Conservation (phyloP, 2,113 vertebrate genomes). For the Elachura formosa region DNA sequence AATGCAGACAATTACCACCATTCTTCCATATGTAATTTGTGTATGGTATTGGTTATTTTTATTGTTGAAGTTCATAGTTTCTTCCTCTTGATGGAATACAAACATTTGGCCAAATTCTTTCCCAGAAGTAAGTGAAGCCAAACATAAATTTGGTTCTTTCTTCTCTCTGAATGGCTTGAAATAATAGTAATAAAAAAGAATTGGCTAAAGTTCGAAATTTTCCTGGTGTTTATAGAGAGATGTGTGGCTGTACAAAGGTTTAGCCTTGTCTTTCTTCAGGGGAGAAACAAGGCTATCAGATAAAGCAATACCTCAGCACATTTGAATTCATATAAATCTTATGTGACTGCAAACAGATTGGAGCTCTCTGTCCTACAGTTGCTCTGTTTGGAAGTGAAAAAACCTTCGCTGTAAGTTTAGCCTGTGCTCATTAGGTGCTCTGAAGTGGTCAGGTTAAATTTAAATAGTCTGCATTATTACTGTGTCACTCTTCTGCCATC, state of each 20-base stretch:
- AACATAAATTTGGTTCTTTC: constrained; percentile 16
- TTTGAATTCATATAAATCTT: constrained; percentile 13
- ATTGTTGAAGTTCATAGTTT: constrained; percentile 39
- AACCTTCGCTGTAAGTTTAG: background rate
- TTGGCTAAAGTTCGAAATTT: background rate
- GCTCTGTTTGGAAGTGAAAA: background rate
- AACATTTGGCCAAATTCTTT: constrained; percentile 29
- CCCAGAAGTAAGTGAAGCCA: constrained; percentile 24
- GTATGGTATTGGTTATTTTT: constrained; percentile 52
- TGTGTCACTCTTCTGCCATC: background rate
- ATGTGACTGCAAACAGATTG: background rate
- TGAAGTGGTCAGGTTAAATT: background rate
- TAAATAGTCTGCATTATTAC: background rate
- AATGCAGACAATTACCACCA: constrained; percentile 26
- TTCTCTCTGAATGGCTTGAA: constrained; percentile 38
- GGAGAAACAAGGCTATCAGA: constrained; percentile 2
- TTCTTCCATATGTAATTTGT: constrained; percentile 33
- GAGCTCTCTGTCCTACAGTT: background rate
- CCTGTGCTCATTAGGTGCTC: background rate
- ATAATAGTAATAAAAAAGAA: constrained; percentile 39
- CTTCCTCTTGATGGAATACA: constrained; percentile 35
- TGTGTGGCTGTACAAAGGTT: background rate
- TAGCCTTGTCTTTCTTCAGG: background rate
- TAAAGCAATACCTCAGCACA: constrained; percentile 27
- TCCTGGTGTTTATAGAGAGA: constrained; percentile 24